These are phyloP conservation scores for Mesoligia furuncula DNA, from an alignment of 2,888 invertebrate species.

Conservation along the genomic window DNA sequence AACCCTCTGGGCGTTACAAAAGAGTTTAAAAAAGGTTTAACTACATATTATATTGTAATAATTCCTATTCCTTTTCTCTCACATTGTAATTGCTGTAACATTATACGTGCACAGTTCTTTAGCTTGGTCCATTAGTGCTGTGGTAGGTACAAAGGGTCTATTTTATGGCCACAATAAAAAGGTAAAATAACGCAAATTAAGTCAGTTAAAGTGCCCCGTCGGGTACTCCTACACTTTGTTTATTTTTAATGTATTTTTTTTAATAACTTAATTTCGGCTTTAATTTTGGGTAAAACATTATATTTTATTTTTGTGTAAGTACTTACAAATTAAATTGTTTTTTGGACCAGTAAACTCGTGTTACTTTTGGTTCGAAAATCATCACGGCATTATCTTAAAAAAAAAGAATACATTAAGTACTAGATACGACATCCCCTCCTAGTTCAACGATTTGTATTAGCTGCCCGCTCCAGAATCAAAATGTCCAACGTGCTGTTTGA, in stretches of 20 bases:
- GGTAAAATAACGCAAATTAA: constrained; percentile 64
- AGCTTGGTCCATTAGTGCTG: not conserved
- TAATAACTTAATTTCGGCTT: not conserved
- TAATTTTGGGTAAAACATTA: not conserved
- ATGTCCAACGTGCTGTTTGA: not conserved
- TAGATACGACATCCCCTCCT: not conserved
- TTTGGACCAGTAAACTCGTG: not conserved
- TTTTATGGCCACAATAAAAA: constrained; percentile 52
- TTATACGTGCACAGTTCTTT: constrained; percentile 25
- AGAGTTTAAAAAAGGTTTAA: not conserved
- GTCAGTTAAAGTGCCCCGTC: constrained; percentile 17
- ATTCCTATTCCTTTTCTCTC: too few relatives aligned
- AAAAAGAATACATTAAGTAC: not conserved
- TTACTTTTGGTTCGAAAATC: not conserved
- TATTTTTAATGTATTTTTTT: constrained; percentile 28
- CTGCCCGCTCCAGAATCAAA: not conserved
- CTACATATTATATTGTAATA: not conserved
- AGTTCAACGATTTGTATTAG: not conserved
- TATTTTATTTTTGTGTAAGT: not conserved
- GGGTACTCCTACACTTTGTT: constrained; percentile 21
- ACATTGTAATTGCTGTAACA: constrained; percentile 24
- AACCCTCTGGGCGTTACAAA: not conserved
- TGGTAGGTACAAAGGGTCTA: constrained; percentile 17
- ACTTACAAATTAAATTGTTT: constrained; percentile 9
- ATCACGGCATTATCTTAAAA: not conserved